Conservation (phyloP, 37 sponge, comb jelly and placozoan species). For the Dysidea cf. avara region DNA sequence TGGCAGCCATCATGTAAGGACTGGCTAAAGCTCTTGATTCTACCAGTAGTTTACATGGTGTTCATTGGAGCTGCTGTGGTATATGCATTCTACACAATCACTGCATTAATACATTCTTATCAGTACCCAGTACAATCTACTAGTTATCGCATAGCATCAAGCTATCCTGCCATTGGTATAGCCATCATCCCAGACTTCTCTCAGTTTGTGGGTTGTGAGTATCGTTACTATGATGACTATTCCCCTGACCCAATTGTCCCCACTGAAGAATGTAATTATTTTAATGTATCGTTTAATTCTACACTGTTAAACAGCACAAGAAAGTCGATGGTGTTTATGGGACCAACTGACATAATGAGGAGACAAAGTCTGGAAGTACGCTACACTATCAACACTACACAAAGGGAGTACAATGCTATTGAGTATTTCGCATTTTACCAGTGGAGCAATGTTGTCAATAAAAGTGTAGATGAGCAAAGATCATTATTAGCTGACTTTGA, state of each 20-base stretch:
- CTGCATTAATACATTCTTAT: slow-evolving; percentile 41
- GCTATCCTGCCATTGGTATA: slow-evolving; percentile 38
- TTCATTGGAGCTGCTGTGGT: slow-evolving; percentile 37
- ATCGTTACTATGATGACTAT: slow-evolving; percentile 42
- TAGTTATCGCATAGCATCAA: slow-evolving; percentile 1
- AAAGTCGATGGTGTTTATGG: slow-evolving; percentile 46
- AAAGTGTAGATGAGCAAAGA: background rate
- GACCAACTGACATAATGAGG: slow-evolving; percentile 31
- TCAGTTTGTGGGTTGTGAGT: slow-evolving; percentile 21
- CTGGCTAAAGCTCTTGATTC: slow-evolving; percentile 24
- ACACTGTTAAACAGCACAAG: background rate
- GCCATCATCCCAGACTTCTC: slow-evolving; percentile 44
- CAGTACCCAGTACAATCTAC: slow-evolving; percentile 25
- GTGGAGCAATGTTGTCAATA: background rate
- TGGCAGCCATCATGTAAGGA: slow-evolving; percentile 44
- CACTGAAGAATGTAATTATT: background rate
- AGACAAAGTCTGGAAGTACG: slow-evolving; percentile 42
- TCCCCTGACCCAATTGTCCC: background rate
- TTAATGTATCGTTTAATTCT: slow-evolving; percentile 36
- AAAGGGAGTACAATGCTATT: slow-evolving; percentile 35
- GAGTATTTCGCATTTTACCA: slow-evolving; percentile 30
- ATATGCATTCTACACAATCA: slow-evolving; percentile 57
- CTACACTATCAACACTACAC: slow-evolving; percentile 34
- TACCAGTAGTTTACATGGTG: slow-evolving; percentile 44
- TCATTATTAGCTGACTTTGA: slow-evolving; percentile 17